Evolutionary conservation across 2,113 vertebrate species (phyloP), one percentile per base, ranked within the genome.

Genomic region (Gasterosteus aculeatus): DNA sequence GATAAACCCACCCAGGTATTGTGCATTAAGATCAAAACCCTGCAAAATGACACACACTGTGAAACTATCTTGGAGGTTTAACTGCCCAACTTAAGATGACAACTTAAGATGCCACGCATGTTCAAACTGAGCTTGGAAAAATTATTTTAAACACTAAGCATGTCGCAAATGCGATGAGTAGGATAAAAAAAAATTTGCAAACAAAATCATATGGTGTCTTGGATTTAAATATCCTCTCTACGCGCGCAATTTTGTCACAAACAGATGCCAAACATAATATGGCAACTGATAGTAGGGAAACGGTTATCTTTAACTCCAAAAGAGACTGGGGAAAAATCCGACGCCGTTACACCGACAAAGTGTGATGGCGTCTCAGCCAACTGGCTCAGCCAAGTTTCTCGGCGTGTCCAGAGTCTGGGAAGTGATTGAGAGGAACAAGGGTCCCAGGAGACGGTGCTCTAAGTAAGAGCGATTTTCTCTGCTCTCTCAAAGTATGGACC

Each of bases 401-500:
- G 22, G 65, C 2, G 14, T 80, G 85, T 88, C 82, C 81, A 14
- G 58, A 85, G 63, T 69, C 72, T 79, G 61, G 67, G 75, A 88
- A 59, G 88, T 93, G 87, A 91, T 87, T 79, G 84, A 89, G 82
- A 87, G 81, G 80, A 90, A 90, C 83, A 86, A 88, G 76, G 74
- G 71, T 88, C 82, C 65, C 75, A 0, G 77, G 84, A 87, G 80
- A 85, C 71, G 35, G 72, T 82, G 83, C 74, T 67, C 81, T 91
- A 92, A 93, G 83, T 87, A 89, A 91, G 89, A 88, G 77, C 71
- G 80, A 90, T 91, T 90, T 88, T 84, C 76, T 81, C 63, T 56
- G 81, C 81, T 82, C 67, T 71, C 62, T 85, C 74, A 86, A 78
- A 90, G 87, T 88, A 84, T 77, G 84, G 88, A 84, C 80, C 83